A percentile compares a stretch with the other conserved stretches of the same genome.
These are phyloP conservation scores for Myotis daubentonii DNA, from an alignment of 2,797 vertebrate genomes.

Conservation along the genomic window DNA sequence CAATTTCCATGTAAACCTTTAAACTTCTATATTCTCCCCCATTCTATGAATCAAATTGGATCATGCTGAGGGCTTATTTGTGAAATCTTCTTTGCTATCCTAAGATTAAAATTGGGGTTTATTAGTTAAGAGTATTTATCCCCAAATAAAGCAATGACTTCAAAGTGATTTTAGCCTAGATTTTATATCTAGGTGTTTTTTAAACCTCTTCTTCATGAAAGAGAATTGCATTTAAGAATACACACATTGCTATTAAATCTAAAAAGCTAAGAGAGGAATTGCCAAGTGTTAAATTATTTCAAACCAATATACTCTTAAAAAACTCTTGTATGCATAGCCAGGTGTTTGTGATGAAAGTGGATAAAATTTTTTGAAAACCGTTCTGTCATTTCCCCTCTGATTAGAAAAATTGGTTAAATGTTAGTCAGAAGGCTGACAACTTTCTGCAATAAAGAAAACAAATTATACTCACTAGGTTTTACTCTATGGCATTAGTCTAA, in stretches of 20 bases:
- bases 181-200: background rate
- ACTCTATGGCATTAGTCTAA: constrained; percentile 50
- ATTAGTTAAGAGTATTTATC: background rate
- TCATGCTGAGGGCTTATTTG: background rate
- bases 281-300: constrained; percentile 16
- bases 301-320: constrained; percentile 42
- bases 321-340: background rate
- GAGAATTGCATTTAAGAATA: background rate
- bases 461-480: constrained; percentile 38
- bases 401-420: constrained; percentile 54
- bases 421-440: background rate
- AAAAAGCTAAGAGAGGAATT: background rate
- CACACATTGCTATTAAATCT: background rate
- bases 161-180: background rate
- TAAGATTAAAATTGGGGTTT: background rate
- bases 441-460: background rate
- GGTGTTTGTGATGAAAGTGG: constrained; percentile 2
- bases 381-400: constrained; percentile 16
- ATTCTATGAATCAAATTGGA: background rate
- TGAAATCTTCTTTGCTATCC: background rate
- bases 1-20: background rate
- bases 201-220: background rate
- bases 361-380: constrained; percentile 20
- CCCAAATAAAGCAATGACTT: background rate
- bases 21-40: background rate